These are phyloP conservation scores for Stercorarius parasiticus DNA, from an alignment of 2,113 vertebrate genomes.

Conservation along the genomic window DNA sequence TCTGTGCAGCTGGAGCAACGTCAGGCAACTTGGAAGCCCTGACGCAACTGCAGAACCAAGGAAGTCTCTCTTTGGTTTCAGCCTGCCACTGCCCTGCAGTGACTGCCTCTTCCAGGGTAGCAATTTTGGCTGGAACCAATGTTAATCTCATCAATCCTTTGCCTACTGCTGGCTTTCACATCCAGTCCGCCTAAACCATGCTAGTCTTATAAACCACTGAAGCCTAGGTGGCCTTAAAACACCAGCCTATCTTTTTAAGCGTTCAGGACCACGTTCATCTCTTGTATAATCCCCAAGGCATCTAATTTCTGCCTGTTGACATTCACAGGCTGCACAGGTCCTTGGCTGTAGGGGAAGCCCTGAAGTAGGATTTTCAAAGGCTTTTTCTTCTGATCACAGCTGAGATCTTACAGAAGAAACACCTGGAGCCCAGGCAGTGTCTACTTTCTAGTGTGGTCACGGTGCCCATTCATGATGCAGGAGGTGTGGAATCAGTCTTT, in stretches of 20 bases:
- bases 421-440: not conserved
- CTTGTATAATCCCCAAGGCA: not conserved
- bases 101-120: not conserved
- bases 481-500: not conserved
- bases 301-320: not conserved
- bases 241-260: not conserved
- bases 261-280: not conserved
- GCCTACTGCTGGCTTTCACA: not conserved
- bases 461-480: not conserved
- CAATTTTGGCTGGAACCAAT: not conserved
- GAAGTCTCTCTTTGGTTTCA: not conserved
- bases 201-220: not conserved
- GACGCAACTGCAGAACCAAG: not conserved
- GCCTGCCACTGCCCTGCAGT: not conserved
- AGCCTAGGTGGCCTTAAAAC: not conserved
- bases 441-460: not conserved
- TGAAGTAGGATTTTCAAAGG: constrained; percentile 2
- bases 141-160: not conserved
- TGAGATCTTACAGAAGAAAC: not conserved
- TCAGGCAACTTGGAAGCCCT: not conserved
- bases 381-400: not conserved
- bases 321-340: not conserved
- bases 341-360: not conserved
- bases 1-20: not conserved
- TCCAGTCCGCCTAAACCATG: not conserved